These are phyloP conservation scores for Apogon talboti DNA, from an alignment of 2,797 vertebrate genomes.

Conservation along the genomic window DNA sequence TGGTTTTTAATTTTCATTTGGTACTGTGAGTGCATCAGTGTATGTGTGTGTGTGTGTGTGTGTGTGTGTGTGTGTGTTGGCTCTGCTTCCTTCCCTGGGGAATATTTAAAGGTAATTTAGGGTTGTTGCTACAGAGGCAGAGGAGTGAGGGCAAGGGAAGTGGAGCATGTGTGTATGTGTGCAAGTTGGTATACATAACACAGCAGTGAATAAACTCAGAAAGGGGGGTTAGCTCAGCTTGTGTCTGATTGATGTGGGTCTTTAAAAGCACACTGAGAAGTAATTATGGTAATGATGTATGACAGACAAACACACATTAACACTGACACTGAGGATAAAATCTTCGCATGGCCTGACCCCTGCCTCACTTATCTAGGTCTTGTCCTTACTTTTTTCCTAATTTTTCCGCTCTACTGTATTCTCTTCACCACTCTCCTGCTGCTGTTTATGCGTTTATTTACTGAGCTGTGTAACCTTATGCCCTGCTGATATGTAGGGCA, in stretches of 20 bases:
- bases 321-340: constrained; percentile 24
- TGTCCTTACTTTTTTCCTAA: constrained; percentile 7
- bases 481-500: constrained; percentile 78
- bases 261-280: constrained; percentile 43
- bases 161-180: constrained; percentile 28
- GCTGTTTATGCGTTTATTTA: constrained; percentile 76
- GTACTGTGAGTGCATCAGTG: constrained; percentile 14
- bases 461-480: constrained; percentile 80
- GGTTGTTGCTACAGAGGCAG: constrained; percentile 49
- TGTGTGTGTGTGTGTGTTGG: constrained; percentile 32
- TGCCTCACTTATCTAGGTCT: constrained; percentile 7
- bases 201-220: constrained; percentile 38
- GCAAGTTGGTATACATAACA: not conserved
- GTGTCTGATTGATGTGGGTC: constrained; percentile 49
- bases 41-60: constrained; percentile 9
- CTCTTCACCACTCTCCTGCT: constrained; percentile 22
- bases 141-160: constrained; percentile 21
- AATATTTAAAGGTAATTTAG: constrained; percentile 69
- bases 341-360: constrained; percentile 10
- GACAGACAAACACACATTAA: constrained; percentile 43
- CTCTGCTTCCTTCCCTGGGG: constrained; percentile 44
- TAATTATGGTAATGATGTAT: constrained; percentile 50
- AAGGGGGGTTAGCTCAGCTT: constrained; percentile 38
- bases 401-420: constrained; percentile 35
- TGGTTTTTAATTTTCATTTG: constrained; percentile 48